Evolutionary conservation across 2,888 invertebrate species (phyloP).

Genomic region (Drosophila cognata): DNA sequence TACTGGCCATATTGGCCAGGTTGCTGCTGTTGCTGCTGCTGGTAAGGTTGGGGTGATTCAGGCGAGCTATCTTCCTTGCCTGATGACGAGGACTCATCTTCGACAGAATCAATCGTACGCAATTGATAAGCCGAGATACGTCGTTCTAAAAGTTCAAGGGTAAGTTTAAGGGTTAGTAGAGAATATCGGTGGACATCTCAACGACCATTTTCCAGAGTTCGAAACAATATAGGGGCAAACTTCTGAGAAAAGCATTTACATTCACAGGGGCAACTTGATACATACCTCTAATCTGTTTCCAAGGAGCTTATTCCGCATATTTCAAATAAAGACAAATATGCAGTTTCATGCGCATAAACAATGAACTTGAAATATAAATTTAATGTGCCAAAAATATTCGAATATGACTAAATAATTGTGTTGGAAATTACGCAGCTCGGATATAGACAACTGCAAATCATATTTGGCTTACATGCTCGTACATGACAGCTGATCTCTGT

Average conservation of each 20-base stretch:
- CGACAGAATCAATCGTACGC: conserved; percentile 82
- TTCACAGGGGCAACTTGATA: conserved; percentile 33
- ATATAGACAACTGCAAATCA: conserved; percentile 42
- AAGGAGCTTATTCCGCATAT: conserved; percentile 20
- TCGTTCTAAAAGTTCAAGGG: conserved; percentile 78
- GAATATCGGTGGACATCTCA: neutral
- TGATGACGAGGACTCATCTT: conserved; percentile 84
- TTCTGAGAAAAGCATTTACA: neutral
- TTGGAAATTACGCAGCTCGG: conserved; percentile 15
- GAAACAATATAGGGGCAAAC: conserved; percentile 17
- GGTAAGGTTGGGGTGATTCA: conserved; percentile 77
- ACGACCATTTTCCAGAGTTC: conserved; percentile 59
- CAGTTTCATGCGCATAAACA: conserved; percentile 40
- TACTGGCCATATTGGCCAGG: conserved; percentile 77
- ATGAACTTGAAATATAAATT: conserved; percentile 68
- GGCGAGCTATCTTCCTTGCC: conserved; percentile 84
- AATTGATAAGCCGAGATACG: conserved; percentile 84
- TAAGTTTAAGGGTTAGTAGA: conserved; percentile 28
- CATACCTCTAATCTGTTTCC: conserved; percentile 38
- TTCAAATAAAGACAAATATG: conserved; percentile 55
- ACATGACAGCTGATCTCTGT: conserved; percentile 43
- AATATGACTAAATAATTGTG: conserved; percentile 44
- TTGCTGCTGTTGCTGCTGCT: conserved; percentile 62
- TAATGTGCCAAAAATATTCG: conserved; percentile 30
- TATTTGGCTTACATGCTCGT: conserved; percentile 10